Conservation (phyloP, 1,140 invertebrate genomes). For the Lethocerus indicus region DNA sequence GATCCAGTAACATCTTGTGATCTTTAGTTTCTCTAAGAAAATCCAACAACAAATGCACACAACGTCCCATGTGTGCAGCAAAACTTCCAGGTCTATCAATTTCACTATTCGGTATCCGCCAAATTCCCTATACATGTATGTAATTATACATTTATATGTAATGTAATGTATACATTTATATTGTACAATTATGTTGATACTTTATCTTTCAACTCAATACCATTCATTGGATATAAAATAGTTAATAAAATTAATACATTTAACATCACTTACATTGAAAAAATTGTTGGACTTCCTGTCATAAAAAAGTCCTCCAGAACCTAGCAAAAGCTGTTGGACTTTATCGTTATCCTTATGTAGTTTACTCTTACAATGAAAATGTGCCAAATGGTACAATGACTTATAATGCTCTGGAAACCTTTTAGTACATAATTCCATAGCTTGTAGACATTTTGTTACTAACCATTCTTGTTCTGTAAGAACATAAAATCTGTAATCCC, state of each 20-base stretch:
- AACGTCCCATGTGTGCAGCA: constrained; percentile 75
- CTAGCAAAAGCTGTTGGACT: constrained; percentile 52
- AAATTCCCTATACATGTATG: no score
- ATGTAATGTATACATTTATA: no score
- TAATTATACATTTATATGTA: no score
- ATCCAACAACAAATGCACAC: constrained; percentile 62
- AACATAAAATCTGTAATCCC: no score
- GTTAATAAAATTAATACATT: no score
- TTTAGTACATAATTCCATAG: constrained; percentile 65
- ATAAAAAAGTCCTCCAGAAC: constrained; percentile 60
- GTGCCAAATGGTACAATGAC: constrained; percentile 69
- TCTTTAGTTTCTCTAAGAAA: constrained; percentile 63
- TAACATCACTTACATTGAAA: constrained; percentile 69
- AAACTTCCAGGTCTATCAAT: constrained; percentile 85
- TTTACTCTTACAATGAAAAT: constrained; percentile 64
- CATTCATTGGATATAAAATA: no score
- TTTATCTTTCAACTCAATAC: no score
- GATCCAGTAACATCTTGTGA: constrained; percentile 58
- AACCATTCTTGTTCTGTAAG: constrained; percentile 28
- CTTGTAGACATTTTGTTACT: constrained; percentile 44
- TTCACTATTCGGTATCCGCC: constrained; percentile 77
- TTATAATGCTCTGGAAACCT: constrained; percentile 87
- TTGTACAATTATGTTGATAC: no score
- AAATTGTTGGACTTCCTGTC: constrained; percentile 74
- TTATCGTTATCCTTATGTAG: constrained; percentile 44